These are phyloP conservation scores for Stenodera caucasica DNA, from an alignment of 2,888 invertebrate species.

Conservation along the genomic window DNA sequence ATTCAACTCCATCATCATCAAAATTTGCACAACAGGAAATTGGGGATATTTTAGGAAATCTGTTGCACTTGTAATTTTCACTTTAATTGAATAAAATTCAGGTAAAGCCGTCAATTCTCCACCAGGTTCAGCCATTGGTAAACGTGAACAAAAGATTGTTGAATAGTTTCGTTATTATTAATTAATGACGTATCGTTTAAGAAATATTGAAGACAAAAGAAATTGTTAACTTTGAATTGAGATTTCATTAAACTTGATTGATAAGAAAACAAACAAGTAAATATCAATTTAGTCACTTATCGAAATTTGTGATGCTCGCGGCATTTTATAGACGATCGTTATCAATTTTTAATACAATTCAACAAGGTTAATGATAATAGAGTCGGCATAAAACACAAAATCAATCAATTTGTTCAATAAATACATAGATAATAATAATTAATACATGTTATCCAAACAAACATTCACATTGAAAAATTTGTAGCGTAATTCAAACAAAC, in stretches of 20 bases:
- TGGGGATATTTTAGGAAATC: slow-evolving; percentile 40
- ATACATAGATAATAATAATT: not conserved
- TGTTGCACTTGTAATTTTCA: slow-evolving; percentile 22
- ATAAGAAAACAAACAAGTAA: not conserved
- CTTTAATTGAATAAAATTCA: slow-evolving; percentile 13
- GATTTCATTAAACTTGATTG: not conserved
- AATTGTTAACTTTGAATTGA: not conserved
- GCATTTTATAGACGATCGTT: not conserved
- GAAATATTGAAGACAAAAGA: not conserved
- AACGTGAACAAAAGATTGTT: not conserved
- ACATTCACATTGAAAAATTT: no score
- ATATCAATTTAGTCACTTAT: not conserved
- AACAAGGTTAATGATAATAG: not conserved
- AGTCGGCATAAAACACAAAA: not conserved
- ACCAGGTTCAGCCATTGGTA: slow-evolving; percentile 49
- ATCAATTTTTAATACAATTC: not conserved
- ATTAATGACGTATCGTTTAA: no score
- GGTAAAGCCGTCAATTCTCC: slow-evolving; percentile 35
- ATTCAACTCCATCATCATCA: slow-evolving; percentile 45
- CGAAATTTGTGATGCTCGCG: not conserved
- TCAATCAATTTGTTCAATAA: not conserved
- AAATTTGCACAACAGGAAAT: slow-evolving; percentile 42
- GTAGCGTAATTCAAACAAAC: no score
- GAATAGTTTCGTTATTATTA: no score
- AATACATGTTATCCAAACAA: no score